Base-by-base conservation (phyloP, 2,888 invertebrate genomes). In the Pristionchus mayeri region DNA sequence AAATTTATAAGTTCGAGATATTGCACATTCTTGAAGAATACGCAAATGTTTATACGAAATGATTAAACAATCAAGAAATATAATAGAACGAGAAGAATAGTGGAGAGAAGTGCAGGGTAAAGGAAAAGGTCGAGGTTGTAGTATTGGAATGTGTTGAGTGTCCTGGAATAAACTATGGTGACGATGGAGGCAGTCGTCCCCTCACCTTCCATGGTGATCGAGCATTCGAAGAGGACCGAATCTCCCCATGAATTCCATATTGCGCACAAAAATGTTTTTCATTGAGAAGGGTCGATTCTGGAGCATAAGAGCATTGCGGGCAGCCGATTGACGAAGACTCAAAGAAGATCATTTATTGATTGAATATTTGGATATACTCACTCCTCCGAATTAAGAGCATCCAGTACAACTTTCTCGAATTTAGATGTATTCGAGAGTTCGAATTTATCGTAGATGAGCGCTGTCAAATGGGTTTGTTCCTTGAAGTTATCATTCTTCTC, bases 141-240 rank as follows among this genome's bases (percentile, higher is more conserved):
- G 71, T 71, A 71, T 6, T 71, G 40, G 0, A 71, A 40, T 2
- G 71, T n/a, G 40, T 7, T 24, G 40, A 71, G 40, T 13, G 37
- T 0, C 6, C 71, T 71, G 71, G 40, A 71, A 71, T 24, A 18
- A 54, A 13, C n/a, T 54, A 16, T 21, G 54, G 54, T 54, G 21
- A 13, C n/a, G 4, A 4, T n/a, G 16, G 54, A n/a, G 16, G n/a
- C 54, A 4, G 21, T 18, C 54, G 54, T 18, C 7, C 21, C 16
- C n/a, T n/a, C 13, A 79, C 79, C 80, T 7, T 80, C 80, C 80
- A n/a, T 80, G 27, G 37, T 80, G 80, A 24, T 80, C 57, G n/a
- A 80, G 40, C 57, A 54, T 57, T n/a, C 16, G 37, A 13, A 80
- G 40, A 11, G 80, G 57, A 1, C 80, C 80, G 40, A 44, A 80